Evolutionary conservation across 2,797 vertebrate genomes (phyloP).

Genomic region (Sebastes jordani): DNA sequence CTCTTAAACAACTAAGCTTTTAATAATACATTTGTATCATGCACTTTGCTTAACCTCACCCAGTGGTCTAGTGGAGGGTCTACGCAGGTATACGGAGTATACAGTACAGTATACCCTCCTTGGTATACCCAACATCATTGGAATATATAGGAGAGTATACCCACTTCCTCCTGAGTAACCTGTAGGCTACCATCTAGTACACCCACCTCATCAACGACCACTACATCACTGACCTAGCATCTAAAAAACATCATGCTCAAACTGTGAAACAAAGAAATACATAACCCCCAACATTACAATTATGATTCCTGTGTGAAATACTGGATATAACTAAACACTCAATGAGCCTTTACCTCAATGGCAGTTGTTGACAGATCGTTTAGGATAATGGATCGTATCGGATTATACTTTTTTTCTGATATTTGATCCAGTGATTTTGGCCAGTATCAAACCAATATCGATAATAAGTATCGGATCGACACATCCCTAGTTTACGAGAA

Average conservation of each 20-base stretch:
- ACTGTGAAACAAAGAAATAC: background rate
- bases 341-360: background rate
- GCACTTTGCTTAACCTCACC: background rate
- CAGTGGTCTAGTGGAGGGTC: no score
- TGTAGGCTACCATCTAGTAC: no score
- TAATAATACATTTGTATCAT: background rate
- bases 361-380: background rate
- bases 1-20: background rate
- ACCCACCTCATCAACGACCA: no score
- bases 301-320: background rate
- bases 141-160: no score
- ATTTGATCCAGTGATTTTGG: background rate
- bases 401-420: background rate
- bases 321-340: background rate
- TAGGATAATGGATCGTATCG: background rate
- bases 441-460: no score
- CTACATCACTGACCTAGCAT: background rate
- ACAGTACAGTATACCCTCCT: no score
- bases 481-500: background rate
- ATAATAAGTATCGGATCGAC: background rate
- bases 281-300: background rate
- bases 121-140: no score
- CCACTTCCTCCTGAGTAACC: no score
- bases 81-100: no score
- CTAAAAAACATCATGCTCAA: background rate